These are phyloP conservation scores for Lophius piscatorius DNA, from an alignment of 2,113 vertebrate species.

Conservation along the genomic window DNA sequence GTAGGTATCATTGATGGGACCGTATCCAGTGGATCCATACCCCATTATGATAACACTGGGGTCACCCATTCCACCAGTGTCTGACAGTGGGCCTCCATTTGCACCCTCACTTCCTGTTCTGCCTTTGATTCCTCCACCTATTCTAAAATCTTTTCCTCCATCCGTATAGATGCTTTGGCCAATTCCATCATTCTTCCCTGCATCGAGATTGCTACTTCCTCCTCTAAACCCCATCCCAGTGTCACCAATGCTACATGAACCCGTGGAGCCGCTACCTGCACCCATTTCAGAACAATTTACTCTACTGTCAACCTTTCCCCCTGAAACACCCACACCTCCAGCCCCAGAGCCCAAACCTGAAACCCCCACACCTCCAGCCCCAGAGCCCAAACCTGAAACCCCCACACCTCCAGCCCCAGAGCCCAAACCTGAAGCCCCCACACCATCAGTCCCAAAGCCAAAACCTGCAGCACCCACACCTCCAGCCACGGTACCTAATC, in stretches of 20 bases:
- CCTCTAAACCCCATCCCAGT: background rate
- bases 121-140: background rate
- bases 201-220: background rate
- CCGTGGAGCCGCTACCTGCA: conserved; percentile 12
- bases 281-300: conserved; percentile 18
- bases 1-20: conserved; percentile 48
- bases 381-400: background rate
- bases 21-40: conserved; percentile 44
- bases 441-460: background rate
- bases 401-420: conserved; percentile 1
- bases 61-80: conserved; percentile 9
- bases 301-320: background rate
- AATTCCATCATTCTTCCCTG: background rate
- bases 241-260: conserved; percentile 9
- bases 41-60: conserved; percentile 20
- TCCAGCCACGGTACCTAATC: background rate
- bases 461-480: background rate
- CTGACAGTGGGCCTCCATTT: conserved; percentile 22
- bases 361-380: background rate
- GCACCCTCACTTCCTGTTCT: conserved; percentile 3
- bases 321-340: background rate
- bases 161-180: too few species aligned
- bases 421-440: background rate
- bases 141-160: too few species aligned
- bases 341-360: background rate